Conservation (phyloP, 1,140 invertebrate genomes). For the Nephotettix cincticeps region DNA sequence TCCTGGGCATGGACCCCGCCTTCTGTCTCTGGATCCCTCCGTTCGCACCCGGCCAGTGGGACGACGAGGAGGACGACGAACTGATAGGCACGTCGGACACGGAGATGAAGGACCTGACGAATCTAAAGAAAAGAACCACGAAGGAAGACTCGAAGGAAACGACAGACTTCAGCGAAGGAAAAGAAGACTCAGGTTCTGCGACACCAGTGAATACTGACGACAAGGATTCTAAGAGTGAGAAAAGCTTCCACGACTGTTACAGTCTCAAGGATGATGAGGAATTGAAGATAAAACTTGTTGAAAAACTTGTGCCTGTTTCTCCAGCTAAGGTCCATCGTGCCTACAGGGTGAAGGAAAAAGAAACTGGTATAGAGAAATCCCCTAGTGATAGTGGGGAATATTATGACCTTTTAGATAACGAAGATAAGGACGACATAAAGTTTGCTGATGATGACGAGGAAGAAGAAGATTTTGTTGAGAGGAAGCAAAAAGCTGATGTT, state of each 20-base stretch:
- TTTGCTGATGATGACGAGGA: constrained; percentile 55
- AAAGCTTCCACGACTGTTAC: not conserved
- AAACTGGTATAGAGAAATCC: constrained; percentile 45
- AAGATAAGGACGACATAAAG: constrained; percentile 50
- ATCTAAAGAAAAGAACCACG: not conserved
- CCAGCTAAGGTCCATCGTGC: constrained; percentile 42
- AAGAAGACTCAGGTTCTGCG: constrained; percentile 11
- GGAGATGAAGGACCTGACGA: constrained; percentile 5
- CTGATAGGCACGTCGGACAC: constrained; percentile 13
- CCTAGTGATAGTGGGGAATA: constrained; percentile 43
- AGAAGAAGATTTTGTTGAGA: constrained; percentile 39
- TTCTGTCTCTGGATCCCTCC: constrained; percentile 86
- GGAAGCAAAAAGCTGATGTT: not conserved
- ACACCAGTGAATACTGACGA: constrained; percentile 31
- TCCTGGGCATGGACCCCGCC: constrained; percentile 82
- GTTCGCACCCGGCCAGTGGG: constrained; percentile 49
- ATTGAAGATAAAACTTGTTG: constrained; percentile 30
- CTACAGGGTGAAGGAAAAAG: constrained; percentile 42
- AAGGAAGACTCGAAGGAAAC: not conserved
- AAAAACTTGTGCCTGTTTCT: constrained; percentile 41
- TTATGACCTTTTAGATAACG: constrained; percentile 48
- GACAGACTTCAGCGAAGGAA: constrained; percentile 2
- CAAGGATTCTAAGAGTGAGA: constrained; percentile 14
- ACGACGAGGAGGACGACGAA: constrained; percentile 28
- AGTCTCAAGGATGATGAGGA: not conserved